Base-by-base conservation (phyloP, 2,113 vertebrate species). In the Meles meles region DNA sequence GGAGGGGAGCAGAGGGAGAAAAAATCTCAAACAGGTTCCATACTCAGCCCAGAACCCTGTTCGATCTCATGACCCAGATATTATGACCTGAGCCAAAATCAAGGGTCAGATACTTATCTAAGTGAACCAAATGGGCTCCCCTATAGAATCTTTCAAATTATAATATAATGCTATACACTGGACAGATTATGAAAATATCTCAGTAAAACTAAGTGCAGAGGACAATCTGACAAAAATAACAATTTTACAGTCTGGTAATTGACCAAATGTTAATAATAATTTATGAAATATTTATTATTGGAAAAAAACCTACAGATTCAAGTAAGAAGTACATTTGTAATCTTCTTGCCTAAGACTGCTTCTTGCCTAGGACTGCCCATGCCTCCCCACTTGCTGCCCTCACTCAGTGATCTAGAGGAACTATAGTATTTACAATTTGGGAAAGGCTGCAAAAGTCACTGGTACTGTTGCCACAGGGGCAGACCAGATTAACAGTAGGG, bases 321-420 rank as follows among this genome's bases (percentile, higher is more conserved):
- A 31, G 5, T 57, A 57, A 82, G 20, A 71, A 52, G 9, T 2
- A 14, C 42, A 25, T 44, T 17, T 69, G 5, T 69, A 55, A 21
- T 69, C 5, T 52, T 69, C 12, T 25, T 12, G 20, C 15, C 27
- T 91, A 17, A 17, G 15, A 14, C 18, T 34, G 57, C 23, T 59
- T 59, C 23, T 59, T 59, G 23, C 3, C n/a, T 91, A 17, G 25
- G 15, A 14, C 37, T 17, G 21, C 9, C 61, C 21, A n/a, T n/a
- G 65, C 15, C 2, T 14, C 6, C 17, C 11, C 37, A 0, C 2
- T 20, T 3, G 9, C 3, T 17, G 34, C 6, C n/a, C 11, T 37
- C 34, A 20, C 0, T 42, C 20, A n/a, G 17, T 82, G 63, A 57
- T 21, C 34, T 12, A 25, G 13, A 57, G 15, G 13, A 87, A 42